These are phyloP conservation scores for Podarcis cretensis DNA, from an alignment of 2,113 vertebrate genomes.

Conservation along the genomic window DNA sequence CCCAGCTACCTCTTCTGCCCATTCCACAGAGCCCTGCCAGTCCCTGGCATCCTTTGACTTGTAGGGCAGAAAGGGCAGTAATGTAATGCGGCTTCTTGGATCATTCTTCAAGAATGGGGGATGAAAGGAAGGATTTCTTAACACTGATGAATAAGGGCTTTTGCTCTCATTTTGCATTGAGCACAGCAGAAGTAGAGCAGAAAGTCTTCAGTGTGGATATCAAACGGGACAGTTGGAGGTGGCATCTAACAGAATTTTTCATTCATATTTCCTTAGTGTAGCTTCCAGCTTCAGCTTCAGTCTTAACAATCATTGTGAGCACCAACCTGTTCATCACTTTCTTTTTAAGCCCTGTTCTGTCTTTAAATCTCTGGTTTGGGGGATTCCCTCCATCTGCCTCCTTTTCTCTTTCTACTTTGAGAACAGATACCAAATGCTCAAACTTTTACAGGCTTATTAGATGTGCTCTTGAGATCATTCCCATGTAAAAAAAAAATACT, in stretches of 20 bases:
- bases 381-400: constrained; percentile 3
- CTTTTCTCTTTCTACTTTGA: background rate
- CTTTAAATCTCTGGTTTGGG: background rate
- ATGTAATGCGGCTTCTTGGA: background rate
- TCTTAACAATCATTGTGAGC: background rate
- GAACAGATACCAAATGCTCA: constrained; percentile 6
- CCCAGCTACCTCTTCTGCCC: too few relatives aligned
- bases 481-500: background rate
- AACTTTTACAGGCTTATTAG: constrained; percentile 2
- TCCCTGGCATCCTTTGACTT: background rate
- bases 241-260: background rate
- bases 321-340: background rate
- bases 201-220: background rate
- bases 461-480: background rate
- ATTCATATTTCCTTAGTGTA: background rate
- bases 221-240: background rate
- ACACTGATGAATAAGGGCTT: background rate
- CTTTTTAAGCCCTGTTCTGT: constrained; percentile 38
- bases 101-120: background rate
- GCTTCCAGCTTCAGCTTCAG: background rate
- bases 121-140: background rate
- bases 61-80: background rate
- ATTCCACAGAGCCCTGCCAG: too few relatives aligned
- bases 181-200: constrained; percentile 4
- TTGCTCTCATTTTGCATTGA: constrained; percentile 12